Evolutionary conservation across 2,113 vertebrate genomes (phyloP).

Genomic region (Salvelinus alpinus): DNA sequence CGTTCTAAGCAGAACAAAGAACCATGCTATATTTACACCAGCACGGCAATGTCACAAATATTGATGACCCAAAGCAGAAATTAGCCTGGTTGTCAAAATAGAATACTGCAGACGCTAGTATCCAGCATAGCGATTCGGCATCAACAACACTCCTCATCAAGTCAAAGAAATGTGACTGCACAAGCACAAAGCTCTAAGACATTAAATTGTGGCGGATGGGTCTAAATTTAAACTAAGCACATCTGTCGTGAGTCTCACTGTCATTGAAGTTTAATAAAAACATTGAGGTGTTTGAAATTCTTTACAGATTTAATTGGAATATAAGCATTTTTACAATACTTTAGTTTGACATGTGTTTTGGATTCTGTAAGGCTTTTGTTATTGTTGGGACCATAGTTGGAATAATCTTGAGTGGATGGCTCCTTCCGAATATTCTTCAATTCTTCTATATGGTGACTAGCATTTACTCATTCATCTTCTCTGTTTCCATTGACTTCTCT

Average conservation of each 20-base stretch:
- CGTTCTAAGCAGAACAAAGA: conserved; percentile 66
- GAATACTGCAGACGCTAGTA: conserved; percentile 46
- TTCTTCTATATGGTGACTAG: too few species aligned
- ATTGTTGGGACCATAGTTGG: too few species aligned
- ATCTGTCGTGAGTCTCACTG: conserved; percentile 52
- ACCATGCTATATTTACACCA: conserved; percentile 60
- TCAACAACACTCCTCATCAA: conserved; percentile 38
- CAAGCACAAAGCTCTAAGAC: conserved; percentile 44
- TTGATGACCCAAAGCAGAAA: conserved; percentile 69
- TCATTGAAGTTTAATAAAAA: conserved; percentile 25
- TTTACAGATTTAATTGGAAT: conserved; percentile 39
- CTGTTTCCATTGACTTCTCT: too few species aligned
- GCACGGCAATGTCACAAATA: conserved; percentile 68
- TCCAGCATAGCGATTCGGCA: conserved; percentile 26
- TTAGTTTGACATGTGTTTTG: too few species aligned
- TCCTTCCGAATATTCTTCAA: too few species aligned
- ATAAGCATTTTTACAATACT: too few species aligned
- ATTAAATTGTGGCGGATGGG: conserved; percentile 38
- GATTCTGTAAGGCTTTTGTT: too few species aligned
- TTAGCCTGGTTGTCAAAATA: conserved; percentile 60
- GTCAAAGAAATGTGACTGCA: conserved; percentile 44
- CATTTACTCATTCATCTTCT: too few species aligned
- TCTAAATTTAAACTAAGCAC: conserved; percentile 63
- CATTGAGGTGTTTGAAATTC: conserved; percentile 51
- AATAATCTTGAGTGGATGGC: too few species aligned